These are phyloP conservation scores for Drosophila lacteicornis DNA, from an alignment of 1,140 invertebrate species.

Conservation along the genomic window DNA sequence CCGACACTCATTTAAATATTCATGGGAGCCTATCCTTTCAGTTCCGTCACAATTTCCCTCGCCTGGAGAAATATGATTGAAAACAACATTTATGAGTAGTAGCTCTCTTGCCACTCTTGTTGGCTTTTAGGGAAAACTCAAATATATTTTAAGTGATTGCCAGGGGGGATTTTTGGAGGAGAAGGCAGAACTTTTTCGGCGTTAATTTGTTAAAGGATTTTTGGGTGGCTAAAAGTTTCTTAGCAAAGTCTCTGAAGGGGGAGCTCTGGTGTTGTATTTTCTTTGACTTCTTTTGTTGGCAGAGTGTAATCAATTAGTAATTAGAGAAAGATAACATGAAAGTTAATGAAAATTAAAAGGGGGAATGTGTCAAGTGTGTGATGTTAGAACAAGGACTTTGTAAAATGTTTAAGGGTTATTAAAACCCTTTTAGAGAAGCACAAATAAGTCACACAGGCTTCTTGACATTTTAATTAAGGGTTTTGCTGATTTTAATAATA, in stretches of 20 bases:
- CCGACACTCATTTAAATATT: constrained; percentile 28
- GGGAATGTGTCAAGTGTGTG: neutral
- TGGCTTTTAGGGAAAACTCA: constrained; percentile 23
- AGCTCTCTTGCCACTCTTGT: constrained; percentile 10
- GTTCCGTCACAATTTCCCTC: constrained; percentile 10
- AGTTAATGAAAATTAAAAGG: constrained; percentile 1
- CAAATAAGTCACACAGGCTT: neutral
- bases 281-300: constrained; percentile 4
- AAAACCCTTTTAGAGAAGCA: no score
- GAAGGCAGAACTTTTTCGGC: constrained; percentile 36
- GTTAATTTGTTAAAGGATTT: constrained; percentile 44
- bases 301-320: constrained; percentile 33
- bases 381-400: neutral
- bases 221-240: constrained; percentile 20
- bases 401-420: neutral
- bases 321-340: constrained; percentile 20
- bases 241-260: neutral
- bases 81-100: constrained; percentile 29
- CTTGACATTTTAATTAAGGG: neutral
- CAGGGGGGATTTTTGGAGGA: constrained; percentile 8
- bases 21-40: constrained; percentile 28
- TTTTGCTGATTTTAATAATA: neutral
- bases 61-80: constrained; percentile 19
- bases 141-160: constrained; percentile 66
- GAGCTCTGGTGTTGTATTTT: neutral